These are phyloP conservation scores for Prionailurus viverrinus DNA, from an alignment of 2,113 vertebrate species.

Conservation along the genomic window DNA sequence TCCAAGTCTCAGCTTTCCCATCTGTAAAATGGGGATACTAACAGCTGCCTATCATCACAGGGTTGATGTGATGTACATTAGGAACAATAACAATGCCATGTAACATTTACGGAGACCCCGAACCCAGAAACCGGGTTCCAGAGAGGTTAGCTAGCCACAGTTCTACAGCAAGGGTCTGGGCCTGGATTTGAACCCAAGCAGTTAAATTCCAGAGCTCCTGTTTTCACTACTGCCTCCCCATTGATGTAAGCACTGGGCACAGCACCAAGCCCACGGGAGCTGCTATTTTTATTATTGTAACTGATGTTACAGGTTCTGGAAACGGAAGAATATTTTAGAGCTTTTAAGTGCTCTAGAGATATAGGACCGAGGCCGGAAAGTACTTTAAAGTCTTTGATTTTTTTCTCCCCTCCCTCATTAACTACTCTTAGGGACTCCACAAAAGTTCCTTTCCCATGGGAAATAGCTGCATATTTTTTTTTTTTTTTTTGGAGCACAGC, in stretches of 20 bases:
- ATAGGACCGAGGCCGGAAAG: neutral
- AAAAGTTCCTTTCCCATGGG: slow-evolving; percentile 59
- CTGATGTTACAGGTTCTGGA: neutral
- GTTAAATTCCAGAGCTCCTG: neutral
- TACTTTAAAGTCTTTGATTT: slow-evolving; percentile 61
- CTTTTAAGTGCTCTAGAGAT: neutral
- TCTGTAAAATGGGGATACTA: neutral
- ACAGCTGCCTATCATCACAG: neutral
- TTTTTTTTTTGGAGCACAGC: neutral
- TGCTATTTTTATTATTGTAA: neutral
- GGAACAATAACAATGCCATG: neutral
- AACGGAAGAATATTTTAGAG: neutral
- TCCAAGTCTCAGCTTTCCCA: neutral
- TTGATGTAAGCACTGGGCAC: neutral
- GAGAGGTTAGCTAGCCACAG: neutral
- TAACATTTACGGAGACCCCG: neutral
- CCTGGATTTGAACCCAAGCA: neutral
- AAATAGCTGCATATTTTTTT: neutral
- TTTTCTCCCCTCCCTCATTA: neutral
- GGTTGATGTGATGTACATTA: neutral
- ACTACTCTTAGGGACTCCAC: neutral
- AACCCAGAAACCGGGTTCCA: neutral
- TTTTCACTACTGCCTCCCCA: neutral
- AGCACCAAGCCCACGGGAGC: neutral
- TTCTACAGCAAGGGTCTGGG: neutral